A percentile compares a stretch with the other conserved stretches of the same genome.
These are phyloP conservation scores for Polydrusus tereticollis DNA, from an alignment of 2,888 invertebrate species.

Conservation along the genomic window DNA sequence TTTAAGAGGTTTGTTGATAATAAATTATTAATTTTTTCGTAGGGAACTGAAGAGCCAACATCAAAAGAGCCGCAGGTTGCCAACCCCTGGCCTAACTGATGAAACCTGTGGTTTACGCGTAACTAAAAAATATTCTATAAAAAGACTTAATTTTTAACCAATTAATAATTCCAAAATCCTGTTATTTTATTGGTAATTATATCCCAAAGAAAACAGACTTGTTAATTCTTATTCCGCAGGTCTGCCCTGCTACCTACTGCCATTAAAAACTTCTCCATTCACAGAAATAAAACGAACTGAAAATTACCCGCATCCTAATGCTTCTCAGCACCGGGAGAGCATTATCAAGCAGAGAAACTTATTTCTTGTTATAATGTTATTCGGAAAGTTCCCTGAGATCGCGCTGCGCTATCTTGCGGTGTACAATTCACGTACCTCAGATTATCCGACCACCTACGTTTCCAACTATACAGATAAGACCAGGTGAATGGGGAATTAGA, in stretches of 20 bases:
- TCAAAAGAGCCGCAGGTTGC: too few species aligned
- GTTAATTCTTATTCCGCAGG: not conserved
- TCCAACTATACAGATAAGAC: not conserved
- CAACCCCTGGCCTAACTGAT: too few species aligned
- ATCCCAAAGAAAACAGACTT: too few species aligned
- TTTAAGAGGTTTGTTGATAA: too few species aligned
- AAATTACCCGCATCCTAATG: constrained; percentile 11
- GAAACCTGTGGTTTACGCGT: too few species aligned
- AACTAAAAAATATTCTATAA: too few species aligned
- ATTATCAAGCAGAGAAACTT: constrained; percentile 9
- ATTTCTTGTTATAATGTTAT: constrained; percentile 10
- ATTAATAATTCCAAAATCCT: too few species aligned
- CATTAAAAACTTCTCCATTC: not conserved
- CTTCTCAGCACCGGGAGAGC: not conserved
- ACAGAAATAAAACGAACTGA: not conserved
- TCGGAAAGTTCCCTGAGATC: not conserved
- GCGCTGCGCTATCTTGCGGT: not conserved
- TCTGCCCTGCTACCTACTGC: not conserved
- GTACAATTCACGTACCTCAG: constrained; percentile 2
- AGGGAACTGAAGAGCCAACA: too few species aligned
- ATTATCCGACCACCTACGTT: constrained; percentile 3
- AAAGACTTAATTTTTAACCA: too few species aligned
- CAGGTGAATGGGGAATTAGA: constrained; percentile 8
- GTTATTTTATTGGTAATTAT: too few species aligned
- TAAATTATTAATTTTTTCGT: too few species aligned